Evolutionary conservation across 1,140 invertebrate genomes (phyloP), one percentile per base, ranked within the genome.

Genomic region (Dinoponera quadriceps): DNA sequence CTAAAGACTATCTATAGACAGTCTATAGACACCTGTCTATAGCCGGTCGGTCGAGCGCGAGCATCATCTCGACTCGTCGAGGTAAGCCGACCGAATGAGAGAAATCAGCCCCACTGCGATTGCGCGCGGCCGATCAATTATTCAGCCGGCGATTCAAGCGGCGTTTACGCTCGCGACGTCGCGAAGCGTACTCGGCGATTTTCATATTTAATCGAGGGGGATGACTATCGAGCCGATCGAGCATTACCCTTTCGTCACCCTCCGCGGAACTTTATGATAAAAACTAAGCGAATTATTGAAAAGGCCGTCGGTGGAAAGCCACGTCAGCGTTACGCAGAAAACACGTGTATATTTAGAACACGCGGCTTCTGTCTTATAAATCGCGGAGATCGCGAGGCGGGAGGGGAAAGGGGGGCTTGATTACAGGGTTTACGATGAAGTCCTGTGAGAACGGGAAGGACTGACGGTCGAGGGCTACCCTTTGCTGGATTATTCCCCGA

Each of bases 21-120:
- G 73, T 78, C 85, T 80, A 83, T 86, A 86, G 51, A 84, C 77
- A 78, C 62, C 74, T 72, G 82, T 84, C 71, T 82, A 80, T 87
- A 51, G 49, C 18, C 77, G 27, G 25, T 20, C 49, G 11, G 59
- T 38, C 55, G 20, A 27, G 18, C 75, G 9, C 29, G 60, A 13
- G 14, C 33, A 25, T 49, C 69, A 63, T 71, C 54, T 71, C 57
- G 55, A 51, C 69, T 59, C 51, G 27, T 54, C 29, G 54, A 59
- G 14, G 57, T 25, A 14, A 57, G 60, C 27, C 25, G n/a, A 11
- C 48, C n/a, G 16, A 72, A 25, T 60, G 48, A 84, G 74, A 13
- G 62, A 72, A 60, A 59, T 62, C 16, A 51, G 44, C 71, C 78
- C 85, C 48, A 87, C 75, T 3, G 85, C 85, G 69, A 81, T 87